Conservation (phyloP, 2,113 vertebrate species). For the Todiramphus saurophagus region DNA sequence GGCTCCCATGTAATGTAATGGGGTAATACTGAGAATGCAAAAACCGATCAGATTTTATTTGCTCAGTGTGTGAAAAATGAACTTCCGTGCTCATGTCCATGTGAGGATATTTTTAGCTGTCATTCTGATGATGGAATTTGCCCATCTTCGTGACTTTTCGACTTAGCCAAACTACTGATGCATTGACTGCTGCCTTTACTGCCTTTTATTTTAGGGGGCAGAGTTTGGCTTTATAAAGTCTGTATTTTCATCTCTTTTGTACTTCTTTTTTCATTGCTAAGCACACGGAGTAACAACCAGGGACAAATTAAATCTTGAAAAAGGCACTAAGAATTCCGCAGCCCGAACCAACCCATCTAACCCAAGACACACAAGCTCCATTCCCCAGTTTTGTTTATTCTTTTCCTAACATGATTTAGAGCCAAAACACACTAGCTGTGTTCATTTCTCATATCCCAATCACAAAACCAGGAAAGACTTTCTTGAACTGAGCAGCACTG, state of each 20-base stretch:
- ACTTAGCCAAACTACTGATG: conserved; percentile 52
- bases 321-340: conserved; percentile 70
- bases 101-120: conserved; percentile 46
- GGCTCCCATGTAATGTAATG: conserved; percentile 39
- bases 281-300: conserved; percentile 58
- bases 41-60: neutral
- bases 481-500: neutral
- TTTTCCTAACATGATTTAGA: conserved; percentile 32
- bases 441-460: conserved; percentile 20
- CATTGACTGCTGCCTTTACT: conserved; percentile 54
- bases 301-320: conserved; percentile 72
- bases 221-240: neutral
- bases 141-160: conserved; percentile 26
- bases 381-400: conserved; percentile 3
- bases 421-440: conserved; percentile 44
- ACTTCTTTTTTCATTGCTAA: conserved; percentile 61
- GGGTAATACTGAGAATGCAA: conserved; percentile 62
- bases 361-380: conserved; percentile 36
- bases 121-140: conserved; percentile 28
- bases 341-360: conserved; percentile 31
- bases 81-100: neutral
- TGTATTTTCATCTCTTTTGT: conserved; percentile 57
- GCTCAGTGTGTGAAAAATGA: neutral
- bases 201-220: conserved; percentile 56
- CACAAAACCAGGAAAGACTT: conserved; percentile 20